Base-by-base conservation (phyloP, 2,888 invertebrate species). In the Sphaerophoria taeniata region DNA sequence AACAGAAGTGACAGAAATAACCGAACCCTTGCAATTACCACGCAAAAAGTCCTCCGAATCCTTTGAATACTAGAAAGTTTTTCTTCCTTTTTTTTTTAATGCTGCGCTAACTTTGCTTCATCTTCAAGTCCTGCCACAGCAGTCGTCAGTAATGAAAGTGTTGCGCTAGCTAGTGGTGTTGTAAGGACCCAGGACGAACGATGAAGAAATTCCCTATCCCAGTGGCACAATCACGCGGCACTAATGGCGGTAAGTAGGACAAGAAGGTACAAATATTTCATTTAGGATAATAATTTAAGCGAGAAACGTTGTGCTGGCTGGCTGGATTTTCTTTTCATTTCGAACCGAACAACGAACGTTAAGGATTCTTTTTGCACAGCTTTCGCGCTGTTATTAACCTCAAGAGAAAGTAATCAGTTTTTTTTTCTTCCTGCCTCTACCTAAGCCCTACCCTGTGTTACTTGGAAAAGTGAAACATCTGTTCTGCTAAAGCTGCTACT, bases 381-480 rank as follows among this genome's bases (percentile, higher is more conserved):
- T 9, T 31, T 3, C 33, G 31, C 47, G 58, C 39, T 51, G 11
- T 39, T 60, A 72, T 79, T 79, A 79, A 84, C 84, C 84, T 84
- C 75, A 76, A 79, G 72, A 72, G 75, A 61, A 84, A 80, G 79
- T 76, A 72, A 79, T 80, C 69, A 73, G 63, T 73, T 73, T 47
- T 31, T 47, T 33, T 60, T 60, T 39, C 36, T 11, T 0, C 33
- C 34, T 12, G 1, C 6, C 51, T 49, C 24, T 24, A 24, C 16
- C 16, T 7, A 4, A 36, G n/a, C 53, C n/a, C n/a, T 24, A 31
- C 6, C 34, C 16, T 53, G 36, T 39, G 39, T 43, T 60, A 31
- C 24, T 56, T 34, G 1, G 9, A 39, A 39, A 39, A 39, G n/a
- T 12, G 39, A 39, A 67, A 67, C 67, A 67, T 67, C 53, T 67